Evolutionary conservation across 2,888 invertebrate species (phyloP).

Genomic region (Patella ulyssiponensis): DNA sequence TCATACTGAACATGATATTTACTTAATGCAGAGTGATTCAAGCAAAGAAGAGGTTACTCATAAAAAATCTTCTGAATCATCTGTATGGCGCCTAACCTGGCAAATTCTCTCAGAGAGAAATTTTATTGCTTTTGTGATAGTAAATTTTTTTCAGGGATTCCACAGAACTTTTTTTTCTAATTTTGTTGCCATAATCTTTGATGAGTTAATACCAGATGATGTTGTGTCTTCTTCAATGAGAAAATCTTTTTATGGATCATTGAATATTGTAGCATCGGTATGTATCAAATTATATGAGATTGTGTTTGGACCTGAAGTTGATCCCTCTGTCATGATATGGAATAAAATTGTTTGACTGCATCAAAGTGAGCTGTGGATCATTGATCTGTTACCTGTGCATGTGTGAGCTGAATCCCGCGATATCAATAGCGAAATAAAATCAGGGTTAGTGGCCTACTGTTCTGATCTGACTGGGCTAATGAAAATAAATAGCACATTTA

Average conservation of each 20-base stretch:
- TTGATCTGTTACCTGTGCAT: too few relatives aligned
- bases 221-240: conserved; percentile 47
- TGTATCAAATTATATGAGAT: conserved; percentile 17
- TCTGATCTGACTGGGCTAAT: too few relatives aligned
- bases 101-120: conserved; percentile 58
- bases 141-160: conserved; percentile 64
- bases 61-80: conserved; percentile 32
- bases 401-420: too few relatives aligned
- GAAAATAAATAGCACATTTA: too few relatives aligned
- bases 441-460: too few relatives aligned
- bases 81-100: conserved; percentile 49
- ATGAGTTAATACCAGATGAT: conserved; percentile 54
- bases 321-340: too few relatives aligned
- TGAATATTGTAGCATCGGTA: conserved; percentile 52
- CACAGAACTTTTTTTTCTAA: conserved; percentile 53
- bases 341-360: too few relatives aligned
- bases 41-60: conserved; percentile 20
- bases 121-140: conserved; percentile 63
- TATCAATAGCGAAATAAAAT: too few relatives aligned
- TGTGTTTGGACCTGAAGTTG: too few relatives aligned
- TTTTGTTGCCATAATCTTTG: conserved; percentile 62
- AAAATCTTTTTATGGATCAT: conserved; percentile 59
- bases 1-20: conserved; percentile 57
- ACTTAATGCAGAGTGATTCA: conserved; percentile 23
- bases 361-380: too few relatives aligned